phyloP scores from a whole-genome alignment of 2,888 invertebrate species.

The Drosophila mercatorum region DNA sequence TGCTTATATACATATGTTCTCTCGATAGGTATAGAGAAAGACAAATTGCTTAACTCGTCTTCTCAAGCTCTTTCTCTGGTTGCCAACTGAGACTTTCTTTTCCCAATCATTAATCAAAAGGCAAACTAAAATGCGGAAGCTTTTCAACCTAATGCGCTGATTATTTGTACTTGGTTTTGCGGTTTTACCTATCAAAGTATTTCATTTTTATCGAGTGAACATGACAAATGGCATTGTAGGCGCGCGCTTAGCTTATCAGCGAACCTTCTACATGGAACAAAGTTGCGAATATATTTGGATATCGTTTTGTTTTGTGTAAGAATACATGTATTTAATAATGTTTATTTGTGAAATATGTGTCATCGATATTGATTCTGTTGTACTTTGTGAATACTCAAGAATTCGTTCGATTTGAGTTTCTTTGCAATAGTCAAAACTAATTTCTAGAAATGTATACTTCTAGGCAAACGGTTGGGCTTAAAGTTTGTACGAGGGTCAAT shows the following conservation, averaged over 20 bases:
- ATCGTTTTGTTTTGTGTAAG: not conserved
- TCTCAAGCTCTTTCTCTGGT: not conserved
- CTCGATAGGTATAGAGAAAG: not conserved
- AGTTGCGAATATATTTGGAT: not conserved
- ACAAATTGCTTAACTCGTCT: not conserved
- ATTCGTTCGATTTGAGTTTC: not conserved
- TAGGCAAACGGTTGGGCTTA: no score
- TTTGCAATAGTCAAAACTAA: no score
- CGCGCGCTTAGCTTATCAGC: conserved; percentile 13
- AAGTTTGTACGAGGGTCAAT: no score
- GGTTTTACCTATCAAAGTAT: conserved; percentile 22
- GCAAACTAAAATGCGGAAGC: not conserved
- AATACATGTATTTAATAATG: not conserved
- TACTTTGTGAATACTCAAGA: not conserved
- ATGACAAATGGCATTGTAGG: conserved; percentile 40
- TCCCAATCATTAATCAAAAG: not conserved
- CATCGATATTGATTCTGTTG: not conserved
- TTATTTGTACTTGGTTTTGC: conserved; percentile 23
- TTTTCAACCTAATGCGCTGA: conserved; percentile 15
- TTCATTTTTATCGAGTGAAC: conserved; percentile 17
- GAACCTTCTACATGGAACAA: not conserved
- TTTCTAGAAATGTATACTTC: no score
- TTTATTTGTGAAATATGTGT: no score
- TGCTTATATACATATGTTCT: not conserved
- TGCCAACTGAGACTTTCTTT: conserved; percentile 5